These are phyloP conservation scores for Rhabdornis inornatus DNA, from an alignment of 2,113 vertebrate genomes.

Conservation along the genomic window DNA sequence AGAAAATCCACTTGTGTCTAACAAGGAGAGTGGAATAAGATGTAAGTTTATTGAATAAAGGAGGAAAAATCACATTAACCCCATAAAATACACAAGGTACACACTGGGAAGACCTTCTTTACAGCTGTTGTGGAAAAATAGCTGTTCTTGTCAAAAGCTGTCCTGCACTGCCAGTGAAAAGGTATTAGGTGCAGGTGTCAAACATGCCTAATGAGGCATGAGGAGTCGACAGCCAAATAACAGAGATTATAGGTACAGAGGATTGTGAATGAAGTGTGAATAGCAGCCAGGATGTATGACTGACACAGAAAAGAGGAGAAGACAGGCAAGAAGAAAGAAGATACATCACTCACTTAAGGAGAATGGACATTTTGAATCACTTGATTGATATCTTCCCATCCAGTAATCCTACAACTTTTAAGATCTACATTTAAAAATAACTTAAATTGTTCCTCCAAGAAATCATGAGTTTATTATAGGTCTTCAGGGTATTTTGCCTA, in stretches of 20 bases:
- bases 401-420: slow-evolving; percentile 28
- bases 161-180: slow-evolving; percentile 58
- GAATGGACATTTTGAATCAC: slow-evolving; percentile 57
- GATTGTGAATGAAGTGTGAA: slow-evolving; percentile 73
- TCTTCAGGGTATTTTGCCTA: slow-evolving; percentile 52
- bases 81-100: not conserved
- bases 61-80: not conserved
- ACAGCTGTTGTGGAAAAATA: slow-evolving; percentile 56
- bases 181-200: slow-evolving; percentile 75
- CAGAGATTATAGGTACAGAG: slow-evolving; percentile 71
- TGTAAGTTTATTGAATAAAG: slow-evolving; percentile 1
- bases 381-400: slow-evolving; percentile 61
- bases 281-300: slow-evolving; percentile 64
- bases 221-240: slow-evolving; percentile 73
- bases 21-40: slow-evolving; percentile 48
- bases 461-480: slow-evolving; percentile 54
- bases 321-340: slow-evolving; percentile 39
- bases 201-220: slow-evolving; percentile 75
- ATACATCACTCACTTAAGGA: slow-evolving; percentile 28
- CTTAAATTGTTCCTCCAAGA: slow-evolving; percentile 56
- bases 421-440: slow-evolving; percentile 62
- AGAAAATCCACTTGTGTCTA: not conserved
- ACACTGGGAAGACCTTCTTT: slow-evolving; percentile 20
- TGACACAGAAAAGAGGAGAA: slow-evolving; percentile 58
- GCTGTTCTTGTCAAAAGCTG: slow-evolving; percentile 66